These are phyloP conservation scores for Zosterops lateralis DNA, from an alignment of 2,113 vertebrate species.

Conservation along the genomic window DNA sequence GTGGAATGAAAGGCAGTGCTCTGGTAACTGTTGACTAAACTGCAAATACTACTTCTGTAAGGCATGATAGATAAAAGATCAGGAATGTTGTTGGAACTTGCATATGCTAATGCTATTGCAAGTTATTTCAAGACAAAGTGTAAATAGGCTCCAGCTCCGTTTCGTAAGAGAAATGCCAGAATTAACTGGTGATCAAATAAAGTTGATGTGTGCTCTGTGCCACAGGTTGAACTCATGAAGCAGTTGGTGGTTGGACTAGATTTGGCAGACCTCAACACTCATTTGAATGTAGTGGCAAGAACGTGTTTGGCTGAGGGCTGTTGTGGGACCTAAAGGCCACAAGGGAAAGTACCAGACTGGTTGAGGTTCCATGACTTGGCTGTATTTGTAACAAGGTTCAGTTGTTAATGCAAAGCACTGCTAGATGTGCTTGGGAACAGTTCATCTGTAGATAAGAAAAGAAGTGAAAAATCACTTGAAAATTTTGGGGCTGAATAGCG, in stretches of 20 bases:
- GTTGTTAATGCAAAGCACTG: neutral
- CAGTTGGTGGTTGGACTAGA: neutral
- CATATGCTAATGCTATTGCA: neutral
- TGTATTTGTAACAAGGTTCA: accelerated
- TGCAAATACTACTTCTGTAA: neutral
- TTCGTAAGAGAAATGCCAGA: neutral
- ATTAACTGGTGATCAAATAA: neutral
- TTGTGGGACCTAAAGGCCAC: neutral
- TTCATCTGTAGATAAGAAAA: neutral
- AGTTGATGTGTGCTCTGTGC: neutral
- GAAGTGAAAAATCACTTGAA: neutral
- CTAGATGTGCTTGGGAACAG: neutral
- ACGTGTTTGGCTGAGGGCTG: neutral
- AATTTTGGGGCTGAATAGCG: neutral
- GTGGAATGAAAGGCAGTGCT: neutral
- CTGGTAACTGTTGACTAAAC: neutral
- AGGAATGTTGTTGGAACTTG: neutral
- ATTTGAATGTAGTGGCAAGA: neutral
- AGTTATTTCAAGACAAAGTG: neutral
- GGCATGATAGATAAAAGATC: neutral
- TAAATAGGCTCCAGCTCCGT: neutral
- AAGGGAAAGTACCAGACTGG: neutral
- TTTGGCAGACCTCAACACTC: neutral
- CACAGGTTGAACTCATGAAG: neutral
- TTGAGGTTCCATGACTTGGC: neutral